A percentile compares a stretch with the other conserved stretches of the same genome.
Evolutionary conservation across 2,888 invertebrate genomes (phyloP).

Genomic region (Acheta domesticus): DNA sequence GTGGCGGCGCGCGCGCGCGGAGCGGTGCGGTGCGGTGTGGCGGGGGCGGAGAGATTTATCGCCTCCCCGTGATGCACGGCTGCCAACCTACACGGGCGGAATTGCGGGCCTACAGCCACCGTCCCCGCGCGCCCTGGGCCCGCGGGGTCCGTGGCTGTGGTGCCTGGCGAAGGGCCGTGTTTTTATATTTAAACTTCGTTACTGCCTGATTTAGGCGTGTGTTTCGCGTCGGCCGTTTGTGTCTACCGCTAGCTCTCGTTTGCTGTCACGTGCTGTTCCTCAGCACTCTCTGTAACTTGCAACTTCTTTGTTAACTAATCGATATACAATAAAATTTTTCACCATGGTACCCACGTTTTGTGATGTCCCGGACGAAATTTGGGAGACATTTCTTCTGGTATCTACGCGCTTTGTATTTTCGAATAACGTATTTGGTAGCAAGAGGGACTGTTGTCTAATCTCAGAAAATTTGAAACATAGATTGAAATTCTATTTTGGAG

Average conservation of each 20-base stretch:
- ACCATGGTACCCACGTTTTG: too few relatives aligned
- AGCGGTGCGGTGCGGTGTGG: not conserved
- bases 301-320: too few relatives aligned
- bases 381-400: too few relatives aligned
- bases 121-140: not conserved
- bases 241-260: not conserved
- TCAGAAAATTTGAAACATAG: too few relatives aligned
- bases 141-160: too few relatives aligned
- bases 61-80: constrained; percentile 9
- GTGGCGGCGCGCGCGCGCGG: not conserved
- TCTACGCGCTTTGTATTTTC: too few relatives aligned
- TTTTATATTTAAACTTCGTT: constrained; percentile 2
- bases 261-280: not conserved
- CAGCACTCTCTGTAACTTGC: not conserved
- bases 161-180: not conserved
- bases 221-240: not conserved
- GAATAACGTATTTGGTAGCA: too few relatives aligned
- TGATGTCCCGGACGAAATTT: too few relatives aligned
- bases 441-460: too few relatives aligned
- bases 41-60: not conserved
- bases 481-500: too few relatives aligned
- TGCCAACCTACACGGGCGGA: constrained; percentile 10
- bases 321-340: too few relatives aligned
- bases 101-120: constrained; percentile 18
- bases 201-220: not conserved